These are phyloP conservation scores for Zaprionus davidi DNA, from an alignment of 1,140 invertebrate genomes.

Conservation along the genomic window DNA sequence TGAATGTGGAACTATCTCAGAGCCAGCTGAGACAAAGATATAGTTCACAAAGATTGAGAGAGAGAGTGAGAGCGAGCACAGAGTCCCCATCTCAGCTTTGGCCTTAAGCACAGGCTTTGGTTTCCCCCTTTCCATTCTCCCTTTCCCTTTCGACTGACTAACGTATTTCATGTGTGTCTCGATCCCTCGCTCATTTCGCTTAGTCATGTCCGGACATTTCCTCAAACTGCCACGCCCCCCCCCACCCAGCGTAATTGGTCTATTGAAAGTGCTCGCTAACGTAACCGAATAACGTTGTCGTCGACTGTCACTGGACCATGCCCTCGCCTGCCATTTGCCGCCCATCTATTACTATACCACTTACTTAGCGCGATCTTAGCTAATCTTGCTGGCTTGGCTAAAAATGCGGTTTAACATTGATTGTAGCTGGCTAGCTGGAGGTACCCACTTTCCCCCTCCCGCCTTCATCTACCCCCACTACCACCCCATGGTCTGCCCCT, in stretches of 20 bases:
- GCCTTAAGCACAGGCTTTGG: neutral
- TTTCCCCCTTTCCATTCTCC: neutral
- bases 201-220: neutral
- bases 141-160: neutral
- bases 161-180: neutral
- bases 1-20: neutral
- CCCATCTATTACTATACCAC: constrained; percentile 1
- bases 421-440: constrained; percentile 8
- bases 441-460: neutral
- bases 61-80: neutral
- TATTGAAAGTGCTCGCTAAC: neutral
- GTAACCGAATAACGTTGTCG: neutral
- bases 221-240: neutral
- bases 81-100: neutral
- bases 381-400: constrained; percentile 52
- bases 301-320: constrained; percentile 52
- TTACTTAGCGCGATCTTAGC: constrained; percentile 30
- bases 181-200: neutral
- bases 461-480: too few relatives aligned
- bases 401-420: constrained; percentile 58
- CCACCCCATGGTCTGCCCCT: neutral
- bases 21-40: neutral
- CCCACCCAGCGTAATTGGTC: neutral
- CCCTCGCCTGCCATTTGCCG: neutral
- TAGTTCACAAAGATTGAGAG: neutral